Percentiles rank a stretch among this genome's conserved stretches.
These are phyloP conservation scores for Scaptomyza caliginosa DNA, from an alignment of 2,888 invertebrate genomes.

Conservation along the genomic window DNA sequence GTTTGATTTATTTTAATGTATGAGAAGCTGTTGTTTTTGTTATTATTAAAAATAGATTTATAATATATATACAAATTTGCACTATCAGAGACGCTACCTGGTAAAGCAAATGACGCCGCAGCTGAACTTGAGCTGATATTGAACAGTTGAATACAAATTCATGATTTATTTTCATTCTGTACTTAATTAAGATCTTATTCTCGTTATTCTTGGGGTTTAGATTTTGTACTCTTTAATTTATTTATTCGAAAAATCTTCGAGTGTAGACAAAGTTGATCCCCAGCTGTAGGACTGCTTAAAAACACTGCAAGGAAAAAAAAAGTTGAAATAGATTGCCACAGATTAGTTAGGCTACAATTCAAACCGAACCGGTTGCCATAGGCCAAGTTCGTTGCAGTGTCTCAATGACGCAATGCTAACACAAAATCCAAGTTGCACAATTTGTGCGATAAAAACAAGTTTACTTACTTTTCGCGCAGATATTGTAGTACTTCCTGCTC, in stretches of 20 bases:
- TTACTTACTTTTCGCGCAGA: conserved; percentile 83
- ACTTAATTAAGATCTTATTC: background rate
- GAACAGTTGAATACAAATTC: conserved; percentile 14
- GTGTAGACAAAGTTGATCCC: conserved; percentile 61
- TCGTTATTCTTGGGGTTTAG: too few species aligned
- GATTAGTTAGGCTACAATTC: conserved; percentile 3
- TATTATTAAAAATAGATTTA: conserved; percentile 7
- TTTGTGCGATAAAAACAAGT: conserved; percentile 27
- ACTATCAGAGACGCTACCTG: conserved; percentile 5
- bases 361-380: conserved; percentile 44
- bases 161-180: too few species aligned
- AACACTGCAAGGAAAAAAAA: conserved; percentile 41
- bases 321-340: conserved; percentile 9
- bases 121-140: conserved; percentile 44
- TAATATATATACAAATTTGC: background rate
- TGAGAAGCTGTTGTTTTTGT: background rate
- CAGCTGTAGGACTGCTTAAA: conserved; percentile 63
- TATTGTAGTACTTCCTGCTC: conserved; percentile 87
- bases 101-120: conserved; percentile 15
- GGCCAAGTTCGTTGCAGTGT: conserved; percentile 59
- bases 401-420: conserved; percentile 60
- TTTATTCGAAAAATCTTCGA: conserved; percentile 41
- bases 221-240: background rate
- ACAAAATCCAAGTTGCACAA: conserved; percentile 59
- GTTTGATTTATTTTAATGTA: background rate